These are phyloP conservation scores for Euplexia lucipara DNA, from an alignment of 2,888 invertebrate species.

Conservation along the genomic window DNA sequence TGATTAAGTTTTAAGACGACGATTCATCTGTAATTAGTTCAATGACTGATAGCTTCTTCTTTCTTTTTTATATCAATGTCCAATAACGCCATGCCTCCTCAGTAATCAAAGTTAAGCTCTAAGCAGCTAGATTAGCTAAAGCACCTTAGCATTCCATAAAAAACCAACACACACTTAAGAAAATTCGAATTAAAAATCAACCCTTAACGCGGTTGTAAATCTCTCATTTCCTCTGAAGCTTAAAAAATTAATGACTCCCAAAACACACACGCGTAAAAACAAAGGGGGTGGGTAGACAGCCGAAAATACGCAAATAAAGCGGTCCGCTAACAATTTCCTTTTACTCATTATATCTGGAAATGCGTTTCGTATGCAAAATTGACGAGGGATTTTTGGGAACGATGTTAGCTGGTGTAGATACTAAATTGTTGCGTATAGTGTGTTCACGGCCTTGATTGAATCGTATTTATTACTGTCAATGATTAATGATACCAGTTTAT, in stretches of 20 bases:
- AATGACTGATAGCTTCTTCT: too few relatives aligned
- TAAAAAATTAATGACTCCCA: slow-evolving; percentile 85
- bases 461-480: too few relatives aligned
- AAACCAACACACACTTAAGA: slow-evolving; percentile 1
- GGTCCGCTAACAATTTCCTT: slow-evolving; percentile 85
- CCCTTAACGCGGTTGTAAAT: slow-evolving; percentile 67
- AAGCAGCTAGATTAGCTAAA: neutral
- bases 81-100: too few relatives aligned
- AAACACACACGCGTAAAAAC: slow-evolving; percentile 84
- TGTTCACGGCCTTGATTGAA: neutral
- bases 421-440: slow-evolving; percentile 31
- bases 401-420: slow-evolving; percentile 38
- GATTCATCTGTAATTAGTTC: neutral
- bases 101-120: neutral
- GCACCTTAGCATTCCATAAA: neutral
- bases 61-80: neutral
- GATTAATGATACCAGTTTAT: too few relatives aligned
- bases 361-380: slow-evolving; percentile 71
- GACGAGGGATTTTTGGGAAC: slow-evolving; percentile 65
- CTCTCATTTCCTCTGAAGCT: slow-evolving; percentile 80
- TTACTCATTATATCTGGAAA: slow-evolving; percentile 79
- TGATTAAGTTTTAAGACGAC: too few relatives aligned
- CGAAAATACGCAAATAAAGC: slow-evolving; percentile 84
- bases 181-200: slow-evolving; percentile 7
- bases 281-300: slow-evolving; percentile 77